These are phyloP conservation scores for Cheilosia grossa DNA, from an alignment of 2,888 invertebrate species.

Conservation along the genomic window DNA sequence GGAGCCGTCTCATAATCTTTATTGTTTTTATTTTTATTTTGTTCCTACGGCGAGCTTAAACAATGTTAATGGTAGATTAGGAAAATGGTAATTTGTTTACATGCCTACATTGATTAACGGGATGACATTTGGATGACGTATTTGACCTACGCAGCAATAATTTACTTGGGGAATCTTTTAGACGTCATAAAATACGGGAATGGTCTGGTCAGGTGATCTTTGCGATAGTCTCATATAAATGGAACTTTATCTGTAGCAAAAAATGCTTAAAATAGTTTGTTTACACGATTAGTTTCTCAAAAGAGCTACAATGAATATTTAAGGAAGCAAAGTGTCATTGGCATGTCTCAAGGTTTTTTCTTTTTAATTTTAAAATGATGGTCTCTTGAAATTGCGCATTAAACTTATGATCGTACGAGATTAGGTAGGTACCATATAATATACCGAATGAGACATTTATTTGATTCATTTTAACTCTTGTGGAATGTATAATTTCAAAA, in stretches of 20 bases:
- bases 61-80: slow-evolving; percentile 17
- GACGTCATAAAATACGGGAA: neutral
- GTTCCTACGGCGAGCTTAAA: slow-evolving; percentile 1
- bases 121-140: slow-evolving; percentile 31
- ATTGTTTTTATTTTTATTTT: slow-evolving; percentile 6
- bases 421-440: too few species aligned
- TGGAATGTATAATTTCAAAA: too few species aligned
- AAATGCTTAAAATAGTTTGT: slow-evolving; percentile 27
- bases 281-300: neutral
- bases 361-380: neutral
- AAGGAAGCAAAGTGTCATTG: neutral
- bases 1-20: slow-evolving; percentile 32
- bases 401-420: too few species aligned
- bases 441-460: too few species aligned
- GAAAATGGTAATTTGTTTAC: slow-evolving; percentile 15
- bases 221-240: slow-evolving; percentile 13
- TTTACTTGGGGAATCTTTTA: neutral
- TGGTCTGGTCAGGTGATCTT: slow-evolving; percentile 37
- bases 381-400: neutral
- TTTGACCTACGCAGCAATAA: slow-evolving; percentile 26
- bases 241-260: neutral
- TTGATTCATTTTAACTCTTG: too few species aligned
- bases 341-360: neutral
- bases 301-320: too few species aligned
- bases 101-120: neutral